Evolutionary conservation across 2,113 vertebrate species (phyloP).

Genomic region (Baryphthengus martii): DNA sequence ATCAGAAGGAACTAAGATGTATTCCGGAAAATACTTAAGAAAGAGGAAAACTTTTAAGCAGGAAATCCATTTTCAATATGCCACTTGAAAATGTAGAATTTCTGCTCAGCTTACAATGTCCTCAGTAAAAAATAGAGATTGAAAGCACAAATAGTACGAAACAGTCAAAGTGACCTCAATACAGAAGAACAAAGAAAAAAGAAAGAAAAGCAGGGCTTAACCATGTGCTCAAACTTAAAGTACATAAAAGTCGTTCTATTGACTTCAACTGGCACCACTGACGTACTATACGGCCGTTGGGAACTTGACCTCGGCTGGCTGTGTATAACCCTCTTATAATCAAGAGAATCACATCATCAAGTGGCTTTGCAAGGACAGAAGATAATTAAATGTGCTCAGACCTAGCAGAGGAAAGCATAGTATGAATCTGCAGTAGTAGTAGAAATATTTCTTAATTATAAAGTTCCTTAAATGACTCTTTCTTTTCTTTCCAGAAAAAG

Average conservation of each 20-base stretch:
- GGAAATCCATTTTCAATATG: neutral
- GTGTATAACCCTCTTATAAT: neutral
- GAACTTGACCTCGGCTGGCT: conserved; percentile 2
- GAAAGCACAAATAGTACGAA: neutral
- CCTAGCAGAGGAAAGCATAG: neutral
- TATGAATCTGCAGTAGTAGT: neutral
- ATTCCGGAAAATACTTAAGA: neutral
- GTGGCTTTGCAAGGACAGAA: conserved; percentile 13
- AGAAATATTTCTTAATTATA: neutral
- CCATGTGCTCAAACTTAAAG: neutral
- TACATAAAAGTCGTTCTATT: neutral
- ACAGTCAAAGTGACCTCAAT: conserved; percentile 5
- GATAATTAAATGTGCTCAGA: neutral
- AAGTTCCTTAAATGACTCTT: neutral
- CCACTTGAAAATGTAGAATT: neutral
- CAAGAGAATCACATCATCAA: neutral
- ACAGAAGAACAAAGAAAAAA: neutral
- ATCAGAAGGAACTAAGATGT: neutral
- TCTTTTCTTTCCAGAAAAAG: neutral
- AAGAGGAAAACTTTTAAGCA: neutral
- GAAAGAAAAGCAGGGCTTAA: neutral
- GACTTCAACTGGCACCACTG: neutral
- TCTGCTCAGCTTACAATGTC: neutral
- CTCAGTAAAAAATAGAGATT: neutral
- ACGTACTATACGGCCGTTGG: neutral